Percentiles rank a stretch among this genome's conserved stretches.
phyloP scores from a whole-genome alignment of 2,888 invertebrate species.

The Protophormia terraenovae region DNA sequence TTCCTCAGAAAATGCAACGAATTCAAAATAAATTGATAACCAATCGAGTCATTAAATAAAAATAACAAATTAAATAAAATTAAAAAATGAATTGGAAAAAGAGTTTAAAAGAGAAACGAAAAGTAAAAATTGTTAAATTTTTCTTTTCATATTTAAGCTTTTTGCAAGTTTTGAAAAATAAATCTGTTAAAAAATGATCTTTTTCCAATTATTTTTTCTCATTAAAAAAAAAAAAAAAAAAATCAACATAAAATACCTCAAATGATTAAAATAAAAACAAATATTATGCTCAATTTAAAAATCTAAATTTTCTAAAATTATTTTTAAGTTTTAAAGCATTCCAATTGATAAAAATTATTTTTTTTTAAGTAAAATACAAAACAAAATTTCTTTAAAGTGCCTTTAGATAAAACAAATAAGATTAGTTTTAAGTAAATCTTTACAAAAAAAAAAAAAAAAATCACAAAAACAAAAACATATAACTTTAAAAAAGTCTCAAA shows the following conservation, averaged over 20 bases:
- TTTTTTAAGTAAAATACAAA: constrained; percentile 25
- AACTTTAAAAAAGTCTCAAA: constrained; percentile 46
- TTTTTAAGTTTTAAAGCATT: constrained; percentile 42
- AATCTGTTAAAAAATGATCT: too few relatives aligned
- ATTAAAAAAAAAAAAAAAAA: constrained; percentile 47
- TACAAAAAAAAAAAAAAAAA: constrained; percentile 8
- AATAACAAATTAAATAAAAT: too few relatives aligned
- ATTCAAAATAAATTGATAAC: constrained; percentile 57
- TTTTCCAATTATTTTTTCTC: too few relatives aligned
- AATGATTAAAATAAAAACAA: constrained; percentile 38
- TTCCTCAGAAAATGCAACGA: constrained; percentile 61
- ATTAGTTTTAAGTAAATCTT: constrained; percentile 43
- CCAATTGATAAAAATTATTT: constrained; percentile 44
- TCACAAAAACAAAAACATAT: not conserved
- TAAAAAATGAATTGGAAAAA: too few relatives aligned
- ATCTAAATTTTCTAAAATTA: constrained; percentile 10
- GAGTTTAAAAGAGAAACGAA: not conserved
- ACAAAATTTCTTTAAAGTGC: constrained; percentile 63
- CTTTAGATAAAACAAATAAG: constrained; percentile 55
- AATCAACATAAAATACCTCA: constrained; percentile 65
- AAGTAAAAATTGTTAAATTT: too few relatives aligned
- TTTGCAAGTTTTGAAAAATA: too few relatives aligned
- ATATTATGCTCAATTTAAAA: constrained; percentile 46
- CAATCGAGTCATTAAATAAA: constrained; percentile 67
- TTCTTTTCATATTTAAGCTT: too few relatives aligned